Evolutionary conservation across 30 jellyfish, hydroid and myxozoan species (phyloP), one percentile per base, ranked within the genome.

Genomic region (Euphysa ruthae): DNA sequence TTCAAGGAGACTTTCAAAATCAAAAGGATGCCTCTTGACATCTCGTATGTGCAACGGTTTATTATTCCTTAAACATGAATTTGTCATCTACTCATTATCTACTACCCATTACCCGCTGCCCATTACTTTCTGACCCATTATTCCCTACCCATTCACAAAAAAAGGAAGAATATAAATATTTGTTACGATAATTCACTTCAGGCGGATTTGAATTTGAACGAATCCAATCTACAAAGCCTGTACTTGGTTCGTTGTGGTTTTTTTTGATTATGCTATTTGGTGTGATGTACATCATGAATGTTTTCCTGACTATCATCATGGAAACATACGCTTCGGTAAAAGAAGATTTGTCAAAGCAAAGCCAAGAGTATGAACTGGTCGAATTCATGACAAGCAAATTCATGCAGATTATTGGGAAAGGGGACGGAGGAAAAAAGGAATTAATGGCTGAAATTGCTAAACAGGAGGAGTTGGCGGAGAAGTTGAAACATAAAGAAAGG

Each of bases 201-300:
- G n/a, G n/a, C n/a, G 69, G 93, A 42, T 90, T 81, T 65, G 85
- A 81, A 55, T 90, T 81, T 33, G 83, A 77, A 1, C 86, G 54
- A 13, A 81, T 90, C 55, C 49, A 62, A 20, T 32, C 27, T 49
- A 92, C 98, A 10, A 93, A 90, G 32, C 94, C 90, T 35, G 78
- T 90, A 14, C 28, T 90, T 1, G 98, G 93, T 2, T 94, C 93
- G 42, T 13, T 90, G 54, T 90, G 92, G 68, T 90, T 90, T 80
- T 25, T 71, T 1, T 65, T 93, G 23, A 49, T 90, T 12, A 81
- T 90, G 93, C 44, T 90, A 6, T 90, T 90, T 62, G 98, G 98
- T 70, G 95, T 82, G 38, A 62, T 90, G 89, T 90, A 90, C 63
- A 81, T 90, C 71, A 81, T 90, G 77, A 90, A 90, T 72, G 98